Evolutionary conservation across 2,888 invertebrate species (phyloP), one percentile per base, ranked within the genome.

Genomic region (Standfussiana lucernea): DNA sequence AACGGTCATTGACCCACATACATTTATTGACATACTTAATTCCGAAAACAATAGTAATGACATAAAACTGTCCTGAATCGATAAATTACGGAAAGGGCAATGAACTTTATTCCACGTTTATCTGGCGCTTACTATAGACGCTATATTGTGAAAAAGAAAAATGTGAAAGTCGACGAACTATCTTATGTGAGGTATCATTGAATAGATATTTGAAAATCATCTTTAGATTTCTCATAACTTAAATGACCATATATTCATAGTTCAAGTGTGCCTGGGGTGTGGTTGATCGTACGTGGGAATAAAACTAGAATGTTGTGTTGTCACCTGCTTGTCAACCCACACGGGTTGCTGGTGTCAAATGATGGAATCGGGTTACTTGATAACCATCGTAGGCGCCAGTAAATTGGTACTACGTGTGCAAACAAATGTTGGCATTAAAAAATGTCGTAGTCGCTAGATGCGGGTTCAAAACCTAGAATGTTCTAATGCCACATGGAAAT

Each of bases 301-400:
- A 5, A 15, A 59, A 72, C 70, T 67, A 79, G 78, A 82, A 74
- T 74, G 35, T 69, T 15, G 42, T 32, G 35, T 28, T 69, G 69
- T 76, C 62, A 76, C 50, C 66, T 65, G 24, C 37, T 67, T 72
- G 45, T 64, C 69, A 62, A 64, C 69, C 75, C 79, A 86, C 83
- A 77, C 71, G 24, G 67, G 77, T 77, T 85, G 65, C 28, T 75
- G 66, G 83, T 72, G 79, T 82, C 83, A 75, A 70, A 67, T 72
- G 69, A 72, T 78, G 24, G 79, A 40, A 69, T 83, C 77, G 21
- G 59, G 72, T 75, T 85, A 78, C 72, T 11, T 47, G 45, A 78
- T 67, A 69, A 40, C 47, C 65, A 69, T 69, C 50, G 66, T 47
- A 64, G 82, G 74, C 77, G 85, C 86, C 72, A 74, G 42, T 18